These are phyloP conservation scores for Oligia latruncula DNA, from an alignment of 2,888 invertebrate genomes.

Conservation along the genomic window DNA sequence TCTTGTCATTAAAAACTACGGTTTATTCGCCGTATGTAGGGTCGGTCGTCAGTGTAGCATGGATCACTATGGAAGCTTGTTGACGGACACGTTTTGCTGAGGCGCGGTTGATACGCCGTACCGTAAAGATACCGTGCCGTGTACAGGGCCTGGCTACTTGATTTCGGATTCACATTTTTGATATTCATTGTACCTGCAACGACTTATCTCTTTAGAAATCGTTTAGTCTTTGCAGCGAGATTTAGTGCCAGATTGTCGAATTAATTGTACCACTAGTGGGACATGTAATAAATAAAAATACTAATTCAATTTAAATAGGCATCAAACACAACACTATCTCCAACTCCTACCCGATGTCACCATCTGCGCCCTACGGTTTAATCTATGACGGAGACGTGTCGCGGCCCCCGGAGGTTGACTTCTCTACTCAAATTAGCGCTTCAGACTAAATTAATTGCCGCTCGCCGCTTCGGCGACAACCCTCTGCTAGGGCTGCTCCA, in stretches of 20 bases:
- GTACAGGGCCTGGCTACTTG: background rate
- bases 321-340: background rate
- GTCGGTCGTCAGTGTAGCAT: background rate
- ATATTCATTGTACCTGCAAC: background rate
- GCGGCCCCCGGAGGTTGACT: slow-evolving; percentile 70
- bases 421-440: slow-evolving; percentile 84
- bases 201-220: background rate
- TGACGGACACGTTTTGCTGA: background rate
- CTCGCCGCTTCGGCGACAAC: slow-evolving; percentile 80
- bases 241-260: background rate
- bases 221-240: background rate
- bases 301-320: background rate
- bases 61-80: background rate
- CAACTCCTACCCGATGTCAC: slow-evolving; percentile 8
- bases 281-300: background rate
- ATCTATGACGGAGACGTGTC: slow-evolving; percentile 61
- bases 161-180: background rate
- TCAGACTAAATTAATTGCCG: slow-evolving; percentile 86
- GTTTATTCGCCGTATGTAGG: background rate
- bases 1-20: background rate
- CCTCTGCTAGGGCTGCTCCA: slow-evolving; percentile 69
- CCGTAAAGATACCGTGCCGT: background rate
- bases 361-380: slow-evolving; percentile 62
- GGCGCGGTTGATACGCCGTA: too few relatives aligned
- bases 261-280: background rate